phyloP scores from a whole-genome alignment of 2,113 vertebrate genomes.

The Gracilinanus agilis region DNA sequence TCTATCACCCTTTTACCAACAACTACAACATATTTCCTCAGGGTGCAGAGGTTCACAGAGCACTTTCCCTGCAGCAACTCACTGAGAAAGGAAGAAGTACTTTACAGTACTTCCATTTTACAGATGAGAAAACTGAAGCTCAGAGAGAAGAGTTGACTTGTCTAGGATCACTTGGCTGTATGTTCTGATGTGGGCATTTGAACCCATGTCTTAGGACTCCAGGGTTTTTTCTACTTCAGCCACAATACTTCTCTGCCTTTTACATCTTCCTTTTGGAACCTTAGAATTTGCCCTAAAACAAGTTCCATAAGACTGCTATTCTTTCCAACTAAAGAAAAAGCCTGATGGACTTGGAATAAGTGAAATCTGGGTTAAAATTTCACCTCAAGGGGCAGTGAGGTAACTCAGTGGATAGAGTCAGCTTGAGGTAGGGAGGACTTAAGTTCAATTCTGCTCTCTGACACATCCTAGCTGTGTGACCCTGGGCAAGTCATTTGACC shows the following conservation, averaged over 20 bases:
- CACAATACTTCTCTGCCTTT: background rate
- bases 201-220: background rate
- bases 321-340: background rate
- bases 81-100: background rate
- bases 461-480: too few relatives aligned
- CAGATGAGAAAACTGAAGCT: background rate
- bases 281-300: background rate
- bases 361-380: background rate
- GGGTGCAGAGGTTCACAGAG: background rate
- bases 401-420: too few relatives aligned
- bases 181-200: background rate
- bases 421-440: too few relatives aligned
- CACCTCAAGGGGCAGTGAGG: background rate
- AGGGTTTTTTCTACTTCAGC: background rate
- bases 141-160: too few relatives aligned
- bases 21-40: background rate
- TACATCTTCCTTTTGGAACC: background rate
- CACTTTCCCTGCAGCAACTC: background rate
- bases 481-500: too few relatives aligned
- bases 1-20: background rate
- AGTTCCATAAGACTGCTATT: background rate
- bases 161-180: background rate
- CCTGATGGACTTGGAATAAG: background rate
- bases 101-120: background rate
- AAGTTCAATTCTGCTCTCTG: too few relatives aligned